Base-by-base conservation (phyloP, 2,797 vertebrate genomes). In the Ispidina picta region DNA sequence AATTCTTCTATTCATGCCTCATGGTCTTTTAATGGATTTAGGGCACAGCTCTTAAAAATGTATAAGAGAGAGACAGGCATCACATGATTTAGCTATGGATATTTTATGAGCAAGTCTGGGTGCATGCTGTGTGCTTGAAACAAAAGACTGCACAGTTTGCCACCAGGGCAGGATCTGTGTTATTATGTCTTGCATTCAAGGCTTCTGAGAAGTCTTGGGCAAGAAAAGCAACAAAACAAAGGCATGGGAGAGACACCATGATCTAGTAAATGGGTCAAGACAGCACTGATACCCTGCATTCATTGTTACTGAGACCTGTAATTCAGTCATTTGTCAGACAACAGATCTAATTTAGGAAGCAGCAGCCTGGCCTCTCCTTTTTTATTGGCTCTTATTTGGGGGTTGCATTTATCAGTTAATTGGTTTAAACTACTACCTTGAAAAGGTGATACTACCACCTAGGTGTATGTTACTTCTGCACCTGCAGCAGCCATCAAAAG, bases 11-110 rank as follows among this genome's bases (percentile, higher is more conserved):
- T 91, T 96, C 86, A 85, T 54, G 77, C 56, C 71, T 91, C 82
- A 41, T 72, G 65, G 75, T 90, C 90, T 80, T 95, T 83, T 85
- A 93, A 95, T 94, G 91, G 94, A 96, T 95, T 96, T 96, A 95
- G 92, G 89, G 56, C 94, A 96, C 71, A 94, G 92, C 81, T 91
- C 95, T 97, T 95, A 96, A 96, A 97, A 96, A 97, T 96, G 95
- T 78, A 94, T 95, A 97, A 96, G 92, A 80, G 63, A 92, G 63
- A 92, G 90, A 88, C 71, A 84, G 69, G 74, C 89, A 95, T 95
- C 55, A 3, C 85, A 80, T 94, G 92, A 84, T 84, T 93, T 94
- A 49, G 80, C 92, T 96, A 90, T 96, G 86, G 88, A 86, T 94
- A 94, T 94, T 96, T 97, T 93, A 96, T 96, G 96, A 96, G 88